Percentiles rank a stretch among this genome's conserved stretches.
Conservation (phyloP, 2,797 vertebrate genomes). For the Thalassophryne amazonica region DNA sequence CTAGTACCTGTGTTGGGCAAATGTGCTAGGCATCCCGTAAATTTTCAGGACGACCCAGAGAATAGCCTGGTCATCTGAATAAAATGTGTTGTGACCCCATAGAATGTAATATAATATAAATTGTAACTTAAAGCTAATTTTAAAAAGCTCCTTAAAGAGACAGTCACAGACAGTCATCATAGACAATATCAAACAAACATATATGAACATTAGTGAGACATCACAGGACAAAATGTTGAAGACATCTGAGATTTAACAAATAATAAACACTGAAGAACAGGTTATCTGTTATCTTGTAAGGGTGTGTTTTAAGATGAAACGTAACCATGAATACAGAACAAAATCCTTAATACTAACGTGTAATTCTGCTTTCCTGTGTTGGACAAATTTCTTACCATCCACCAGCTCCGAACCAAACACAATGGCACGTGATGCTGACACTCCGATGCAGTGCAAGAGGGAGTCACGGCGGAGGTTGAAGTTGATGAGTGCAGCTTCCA, state of each 20-base stretch:
- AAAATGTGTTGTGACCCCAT: too few relatives aligned
- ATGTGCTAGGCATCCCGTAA: too few relatives aligned
- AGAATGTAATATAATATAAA: too few relatives aligned
- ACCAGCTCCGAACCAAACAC: slow-evolving; percentile 88
- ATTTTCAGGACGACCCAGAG: too few relatives aligned
- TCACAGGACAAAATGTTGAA: not conserved
- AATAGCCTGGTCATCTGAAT: too few relatives aligned
- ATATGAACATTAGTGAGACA: not conserved
- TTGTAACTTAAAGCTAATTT: too few relatives aligned
- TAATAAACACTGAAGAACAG: not conserved
- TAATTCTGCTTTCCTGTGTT: not conserved
- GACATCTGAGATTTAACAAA: not conserved
- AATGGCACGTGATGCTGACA: slow-evolving; percentile 80
- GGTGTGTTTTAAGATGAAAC: not conserved
- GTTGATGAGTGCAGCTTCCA: slow-evolving; percentile 89
- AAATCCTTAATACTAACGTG: not conserved
- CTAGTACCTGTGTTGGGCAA: too few relatives aligned
- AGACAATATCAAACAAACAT: not conserved
- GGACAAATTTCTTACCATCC: slow-evolving; percentile 75
- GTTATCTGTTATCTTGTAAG: not conserved
- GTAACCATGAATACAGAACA: not conserved
- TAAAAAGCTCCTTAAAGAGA: not conserved
- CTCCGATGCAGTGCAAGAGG: slow-evolving; percentile 82
- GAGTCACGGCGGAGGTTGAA: slow-evolving; percentile 86
- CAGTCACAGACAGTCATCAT: not conserved